A percentile compares a stretch with the other conserved stretches of the same genome.
phyloP scores from a whole-genome alignment of 1,140 invertebrate species.

The Drosophila murphyi region DNA sequence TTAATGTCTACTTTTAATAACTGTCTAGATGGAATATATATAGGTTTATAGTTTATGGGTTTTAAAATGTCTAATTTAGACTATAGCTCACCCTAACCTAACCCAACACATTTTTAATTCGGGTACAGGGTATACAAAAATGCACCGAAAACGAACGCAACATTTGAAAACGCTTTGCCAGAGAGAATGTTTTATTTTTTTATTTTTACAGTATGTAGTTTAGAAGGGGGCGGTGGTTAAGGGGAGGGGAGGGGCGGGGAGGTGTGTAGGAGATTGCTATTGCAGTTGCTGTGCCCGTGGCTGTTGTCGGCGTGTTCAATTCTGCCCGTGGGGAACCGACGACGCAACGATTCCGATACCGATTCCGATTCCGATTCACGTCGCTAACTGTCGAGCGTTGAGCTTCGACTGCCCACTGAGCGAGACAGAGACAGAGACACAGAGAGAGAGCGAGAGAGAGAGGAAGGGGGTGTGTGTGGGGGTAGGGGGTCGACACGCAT shows the following conservation, averaged over 20 bases:
- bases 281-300: background rate
- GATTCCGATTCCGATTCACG: constrained; percentile 65
- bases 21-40: no score
- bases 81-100: no score
- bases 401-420: constrained; percentile 15
- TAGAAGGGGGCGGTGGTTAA: background rate
- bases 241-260: background rate
- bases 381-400: constrained; percentile 44
- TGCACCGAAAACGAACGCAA: constrained; percentile 23
- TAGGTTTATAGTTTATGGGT: no score
- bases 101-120: no score
- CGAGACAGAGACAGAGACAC: background rate
- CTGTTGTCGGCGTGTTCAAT: constrained; percentile 25
- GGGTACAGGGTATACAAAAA: background rate
- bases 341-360: constrained; percentile 58
- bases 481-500: constrained; percentile 61
- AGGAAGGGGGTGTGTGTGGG: background rate
- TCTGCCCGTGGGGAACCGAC: constrained; percentile 46
- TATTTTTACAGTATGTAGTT: background rate
- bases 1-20: no score
- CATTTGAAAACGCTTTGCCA: constrained; percentile 32
- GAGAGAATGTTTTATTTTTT: constrained; percentile 15
- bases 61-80: no score
- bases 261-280: constrained; percentile 4
- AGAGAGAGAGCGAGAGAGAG: background rate